Evolutionary conservation across 1,140 invertebrate genomes (phyloP).

Genomic region (Orius insidiosus): DNA sequence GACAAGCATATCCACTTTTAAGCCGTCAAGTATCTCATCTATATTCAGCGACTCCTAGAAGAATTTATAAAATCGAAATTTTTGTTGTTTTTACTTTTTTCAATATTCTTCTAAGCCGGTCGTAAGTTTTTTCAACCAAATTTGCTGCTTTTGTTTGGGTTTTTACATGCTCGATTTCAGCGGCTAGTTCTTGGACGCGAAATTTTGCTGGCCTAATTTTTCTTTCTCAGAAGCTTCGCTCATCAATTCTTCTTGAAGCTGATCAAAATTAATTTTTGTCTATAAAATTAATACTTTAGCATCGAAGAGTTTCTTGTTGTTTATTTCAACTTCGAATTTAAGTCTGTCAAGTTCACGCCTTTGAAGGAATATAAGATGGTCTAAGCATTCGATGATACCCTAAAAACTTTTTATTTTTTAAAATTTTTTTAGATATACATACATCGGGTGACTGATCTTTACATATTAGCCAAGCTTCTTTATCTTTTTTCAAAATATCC

Average conservation of each 20-base stretch:
- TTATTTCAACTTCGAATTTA: background rate
- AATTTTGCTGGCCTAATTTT: background rate
- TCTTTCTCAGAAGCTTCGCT: background rate
- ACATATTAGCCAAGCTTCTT: conserved; percentile 5
- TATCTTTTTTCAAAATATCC: conserved; percentile 5
- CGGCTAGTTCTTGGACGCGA: conserved; percentile 7
- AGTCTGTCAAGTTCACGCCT: conserved; percentile 4
- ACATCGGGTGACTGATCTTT: conserved; percentile 1
- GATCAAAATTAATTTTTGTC: background rate
- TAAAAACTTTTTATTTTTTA: background rate
- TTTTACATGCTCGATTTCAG: conserved; percentile 7
- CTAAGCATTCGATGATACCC: conserved; percentile 4
- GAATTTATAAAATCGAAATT: background rate
- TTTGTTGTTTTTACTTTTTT: conserved; percentile 3
- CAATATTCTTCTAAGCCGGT: background rate
- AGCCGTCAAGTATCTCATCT: background rate
- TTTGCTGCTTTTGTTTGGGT: background rate
- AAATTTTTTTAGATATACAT: background rate
- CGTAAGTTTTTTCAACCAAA: conserved; percentile 8
- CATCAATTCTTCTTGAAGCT: conserved; percentile 2
- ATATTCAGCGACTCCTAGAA: conserved; percentile 7
- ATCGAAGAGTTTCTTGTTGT: conserved; percentile 7
- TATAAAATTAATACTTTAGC: conserved; percentile 1
- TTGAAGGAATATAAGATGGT: conserved; percentile 4
- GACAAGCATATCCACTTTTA: conserved; percentile 1